Evolutionary conservation across 2,888 invertebrate genomes (phyloP), one percentile per base, ranked within the genome.

Genomic region (Drosophila imparisetae): DNA sequence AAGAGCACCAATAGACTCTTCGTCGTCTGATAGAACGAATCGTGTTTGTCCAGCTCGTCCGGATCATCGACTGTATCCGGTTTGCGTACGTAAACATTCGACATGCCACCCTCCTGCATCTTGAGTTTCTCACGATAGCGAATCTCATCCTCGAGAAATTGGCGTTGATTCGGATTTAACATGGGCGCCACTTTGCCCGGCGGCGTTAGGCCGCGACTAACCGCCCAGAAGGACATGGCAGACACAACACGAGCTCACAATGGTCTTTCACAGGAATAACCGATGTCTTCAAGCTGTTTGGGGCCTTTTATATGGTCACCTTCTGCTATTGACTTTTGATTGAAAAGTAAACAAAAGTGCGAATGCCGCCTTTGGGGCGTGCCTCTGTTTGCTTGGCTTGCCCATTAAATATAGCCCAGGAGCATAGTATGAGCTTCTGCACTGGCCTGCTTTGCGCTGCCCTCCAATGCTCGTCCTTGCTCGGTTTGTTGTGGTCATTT

Each of bases 1-100:
- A 96, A 96, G 6, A 96, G 92, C 0, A 95, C 95, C 74, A 96
- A 91, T 50, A 96, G 91, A 83, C 96, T 96, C 90, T 95, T 96
- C 0, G 96, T 96, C 0, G 94, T 96, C 21, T 95, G 92, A 86
- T 96, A 96, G 86, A 96, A 96, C 65, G 95, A 95, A 89, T 96
- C 96, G 67, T 95, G 95, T 68, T 95, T 93, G 73, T 96, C 95
- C 77, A 96, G 90, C 0, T 95, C 92, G 1, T 94, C 93, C 0
- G 94, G 94, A 91, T 95, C 95, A 38, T 93, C 91, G 0, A 88
- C 70, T 0, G 75, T 78, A 5, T 95, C 94, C 75, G 94, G 80
- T 13, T 90, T 87, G 49, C 92, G 91, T 13, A 92, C 85, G 63
- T 91, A 92, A 27, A 90, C 88, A 60, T 92, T 90, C 2, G 88